Conservation (phyloP, 2,113 vertebrate genomes). For the Acrocephalus arundinaceus region DNA sequence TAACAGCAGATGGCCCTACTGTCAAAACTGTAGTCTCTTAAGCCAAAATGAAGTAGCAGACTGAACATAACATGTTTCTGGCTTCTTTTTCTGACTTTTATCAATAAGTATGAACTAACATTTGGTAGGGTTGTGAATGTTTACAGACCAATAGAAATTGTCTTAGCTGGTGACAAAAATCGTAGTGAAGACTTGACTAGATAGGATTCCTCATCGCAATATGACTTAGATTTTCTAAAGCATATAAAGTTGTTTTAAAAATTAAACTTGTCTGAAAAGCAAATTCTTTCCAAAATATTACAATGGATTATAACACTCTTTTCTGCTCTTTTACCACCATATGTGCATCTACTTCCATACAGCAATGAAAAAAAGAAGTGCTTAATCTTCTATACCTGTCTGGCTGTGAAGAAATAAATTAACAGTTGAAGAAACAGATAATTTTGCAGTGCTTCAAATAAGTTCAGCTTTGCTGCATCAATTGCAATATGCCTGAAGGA, state of each 20-base stretch:
- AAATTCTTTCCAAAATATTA: not conserved
- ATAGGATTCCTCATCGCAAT: constrained; percentile 24
- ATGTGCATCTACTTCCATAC: not conserved
- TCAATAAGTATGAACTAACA: constrained; percentile 62
- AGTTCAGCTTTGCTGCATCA: constrained; percentile 29
- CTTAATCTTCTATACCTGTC: constrained; percentile 33
- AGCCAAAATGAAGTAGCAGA: constrained; percentile 70
- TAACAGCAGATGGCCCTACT: constrained; percentile 78
- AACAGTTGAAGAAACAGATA: not conserved
- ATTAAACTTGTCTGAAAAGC: not conserved
- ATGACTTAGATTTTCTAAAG: constrained; percentile 12
- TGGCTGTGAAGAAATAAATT: constrained; percentile 29
- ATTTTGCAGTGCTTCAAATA: constrained; percentile 32
- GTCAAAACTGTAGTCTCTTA: constrained; percentile 72
- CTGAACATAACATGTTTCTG: constrained; percentile 59
- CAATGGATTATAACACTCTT: not conserved
- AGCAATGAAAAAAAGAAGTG: not conserved
- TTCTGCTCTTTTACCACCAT: not conserved
- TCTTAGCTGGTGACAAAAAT: constrained; percentile 52
- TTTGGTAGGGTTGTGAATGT: constrained; percentile 69
- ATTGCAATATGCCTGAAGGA: constrained; percentile 35
- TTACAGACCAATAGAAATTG: constrained; percentile 62
- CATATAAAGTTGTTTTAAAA: not conserved
- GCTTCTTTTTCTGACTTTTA: constrained; percentile 45
- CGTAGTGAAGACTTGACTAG: constrained; percentile 34